A percentile compares a stretch with the other conserved stretches of the same genome.
Evolutionary conservation across 2,797 vertebrate genomes (phyloP).

Genomic region (Megalops cyprinoides): DNA sequence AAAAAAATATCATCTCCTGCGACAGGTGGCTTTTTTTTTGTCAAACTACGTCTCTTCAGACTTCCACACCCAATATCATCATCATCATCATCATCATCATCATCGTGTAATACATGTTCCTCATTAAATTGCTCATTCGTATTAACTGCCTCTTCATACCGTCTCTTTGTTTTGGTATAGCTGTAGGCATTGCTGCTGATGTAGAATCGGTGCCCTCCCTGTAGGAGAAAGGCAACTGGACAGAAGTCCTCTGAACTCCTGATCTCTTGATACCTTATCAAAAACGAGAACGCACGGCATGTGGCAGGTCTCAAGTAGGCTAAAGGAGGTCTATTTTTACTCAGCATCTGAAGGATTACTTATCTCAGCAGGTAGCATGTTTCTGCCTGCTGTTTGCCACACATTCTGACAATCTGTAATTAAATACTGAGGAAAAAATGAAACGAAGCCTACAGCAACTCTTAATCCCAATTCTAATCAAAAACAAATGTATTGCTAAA

Average conservation of each 20-base stretch:
- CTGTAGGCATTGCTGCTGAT: not conserved
- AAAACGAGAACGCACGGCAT: not conserved
- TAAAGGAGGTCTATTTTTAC: not conserved
- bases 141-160: not conserved
- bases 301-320: not conserved
- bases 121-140: not conserved
- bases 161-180: too few relatives aligned
- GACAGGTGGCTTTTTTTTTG: conserved; percentile 30
- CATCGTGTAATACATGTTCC: not conserved
- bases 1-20: conserved; percentile 14
- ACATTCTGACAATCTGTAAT: not conserved
- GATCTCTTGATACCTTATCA: not conserved
- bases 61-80: not conserved
- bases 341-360: not conserved
- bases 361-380: not conserved
- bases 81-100: not conserved
- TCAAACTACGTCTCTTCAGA: conserved; percentile 7
- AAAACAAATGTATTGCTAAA: too few relatives aligned
- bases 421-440: not conserved
- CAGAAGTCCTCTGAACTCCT: not conserved
- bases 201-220: not conserved
- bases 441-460: not conserved
- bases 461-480: not conserved
- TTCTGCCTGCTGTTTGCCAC: not conserved
- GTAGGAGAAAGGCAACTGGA: not conserved